phyloP scores from a whole-genome alignment of 2,113 vertebrate species.

The Halcyon malimbica region DNA sequence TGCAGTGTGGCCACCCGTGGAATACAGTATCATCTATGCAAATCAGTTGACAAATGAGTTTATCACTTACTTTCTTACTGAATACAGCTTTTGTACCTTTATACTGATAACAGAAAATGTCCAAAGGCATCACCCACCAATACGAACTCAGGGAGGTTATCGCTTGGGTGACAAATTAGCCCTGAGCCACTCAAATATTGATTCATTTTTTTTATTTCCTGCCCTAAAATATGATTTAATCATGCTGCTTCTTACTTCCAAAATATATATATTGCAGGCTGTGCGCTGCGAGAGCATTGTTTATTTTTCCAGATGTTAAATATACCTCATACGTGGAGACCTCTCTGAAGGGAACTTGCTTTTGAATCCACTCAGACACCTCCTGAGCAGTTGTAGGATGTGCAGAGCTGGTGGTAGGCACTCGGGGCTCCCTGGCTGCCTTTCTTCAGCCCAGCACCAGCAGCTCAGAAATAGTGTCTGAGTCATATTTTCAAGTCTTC shows the following conservation, averaged over 20 bases:
- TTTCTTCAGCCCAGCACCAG: background rate
- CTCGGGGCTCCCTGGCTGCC: background rate
- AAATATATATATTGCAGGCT: background rate
- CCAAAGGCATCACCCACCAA: background rate
- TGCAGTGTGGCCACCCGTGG: background rate
- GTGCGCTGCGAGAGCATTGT: background rate
- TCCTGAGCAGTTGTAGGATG: background rate
- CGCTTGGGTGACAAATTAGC: background rate
- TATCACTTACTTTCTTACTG: background rate
- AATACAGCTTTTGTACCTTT: background rate
- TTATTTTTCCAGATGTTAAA: background rate
- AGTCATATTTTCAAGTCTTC: background rate
- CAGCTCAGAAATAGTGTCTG: background rate
- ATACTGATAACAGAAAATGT: background rate
- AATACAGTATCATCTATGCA: background rate
- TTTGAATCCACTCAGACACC: background rate
- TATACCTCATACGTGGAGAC: background rate
- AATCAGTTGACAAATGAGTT: background rate
- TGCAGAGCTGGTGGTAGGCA: background rate
- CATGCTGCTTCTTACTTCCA: background rate
- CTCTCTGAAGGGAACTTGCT: background rate
- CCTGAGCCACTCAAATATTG: background rate
- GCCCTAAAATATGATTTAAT: background rate
- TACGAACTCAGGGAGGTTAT: background rate
- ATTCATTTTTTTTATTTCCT: background rate